These are phyloP conservation scores for Monodelphis domestica DNA, from an alignment of 2,797 vertebrate species.

Conservation along the genomic window DNA sequence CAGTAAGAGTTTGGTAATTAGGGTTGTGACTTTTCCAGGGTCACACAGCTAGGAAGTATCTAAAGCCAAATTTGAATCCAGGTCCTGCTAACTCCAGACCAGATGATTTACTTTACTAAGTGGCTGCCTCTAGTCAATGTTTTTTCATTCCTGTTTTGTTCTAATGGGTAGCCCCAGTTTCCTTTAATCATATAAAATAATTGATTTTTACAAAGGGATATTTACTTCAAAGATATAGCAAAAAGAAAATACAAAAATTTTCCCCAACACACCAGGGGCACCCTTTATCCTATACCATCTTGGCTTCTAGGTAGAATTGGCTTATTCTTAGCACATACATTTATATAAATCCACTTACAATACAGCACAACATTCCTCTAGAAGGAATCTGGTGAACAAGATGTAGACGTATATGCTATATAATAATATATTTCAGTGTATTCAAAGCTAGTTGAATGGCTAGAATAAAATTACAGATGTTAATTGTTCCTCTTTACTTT, in stretches of 20 bases:
- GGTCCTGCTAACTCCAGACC: too few species aligned
- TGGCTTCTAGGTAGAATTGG: neutral
- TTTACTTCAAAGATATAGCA: neutral
- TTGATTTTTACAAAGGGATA: neutral
- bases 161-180: neutral
- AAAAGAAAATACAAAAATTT: neutral
- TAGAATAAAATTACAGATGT: neutral
- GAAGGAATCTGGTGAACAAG: neutral
- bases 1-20: too few species aligned
- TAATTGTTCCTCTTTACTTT: neutral
- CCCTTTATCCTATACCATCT: neutral
- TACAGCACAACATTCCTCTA: neutral
- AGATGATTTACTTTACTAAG: too few species aligned
- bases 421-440: neutral
- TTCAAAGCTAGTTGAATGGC: neutral
- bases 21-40: too few species aligned
- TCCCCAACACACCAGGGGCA: neutral
- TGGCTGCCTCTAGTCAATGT: too few species aligned
- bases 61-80: too few species aligned
- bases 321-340: neutral
- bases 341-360: neutral
- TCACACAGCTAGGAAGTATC: too few species aligned
- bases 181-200: neutral
- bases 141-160: too few species aligned
- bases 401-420: neutral